phyloP scores from a whole-genome alignment of 2,113 vertebrate genomes.

The Protobothrops mucrosquamatus region DNA sequence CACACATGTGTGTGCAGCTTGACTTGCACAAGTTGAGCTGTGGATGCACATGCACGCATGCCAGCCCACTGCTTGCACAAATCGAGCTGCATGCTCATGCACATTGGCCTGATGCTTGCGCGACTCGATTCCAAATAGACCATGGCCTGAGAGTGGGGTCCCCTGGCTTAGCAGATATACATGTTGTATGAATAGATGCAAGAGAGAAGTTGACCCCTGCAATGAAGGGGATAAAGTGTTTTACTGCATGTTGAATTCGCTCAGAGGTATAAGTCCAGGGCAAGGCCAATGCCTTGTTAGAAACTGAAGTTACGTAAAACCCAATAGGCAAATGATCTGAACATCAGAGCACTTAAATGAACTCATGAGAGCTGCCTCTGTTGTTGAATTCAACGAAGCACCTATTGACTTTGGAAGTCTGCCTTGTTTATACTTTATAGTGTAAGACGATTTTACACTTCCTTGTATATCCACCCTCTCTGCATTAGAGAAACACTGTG shows the following conservation, averaged over 20 bases:
- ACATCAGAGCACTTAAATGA: slow-evolving; percentile 13
- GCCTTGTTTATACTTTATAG: neutral
- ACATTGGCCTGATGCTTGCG: too few species aligned
- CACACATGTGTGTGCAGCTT: too few species aligned
- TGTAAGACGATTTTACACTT: neutral
- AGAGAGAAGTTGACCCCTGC: neutral
- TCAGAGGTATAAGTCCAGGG: neutral
- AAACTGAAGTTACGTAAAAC: neutral
- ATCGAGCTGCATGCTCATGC: too few species aligned
- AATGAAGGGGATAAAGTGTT: neutral
- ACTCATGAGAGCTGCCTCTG: slow-evolving; percentile 15
- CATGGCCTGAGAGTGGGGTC: too few species aligned
- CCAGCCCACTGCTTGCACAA: too few species aligned
- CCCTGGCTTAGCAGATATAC: neutral
- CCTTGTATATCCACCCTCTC: slow-evolving; percentile 1
- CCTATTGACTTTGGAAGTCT: neutral
- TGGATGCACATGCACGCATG: too few species aligned
- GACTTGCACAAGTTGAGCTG: too few species aligned
- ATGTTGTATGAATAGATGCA: neutral
- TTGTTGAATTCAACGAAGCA: neutral
- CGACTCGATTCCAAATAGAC: too few species aligned
- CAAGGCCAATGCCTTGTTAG: neutral
- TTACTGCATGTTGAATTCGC: neutral
- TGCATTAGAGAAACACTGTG: neutral
- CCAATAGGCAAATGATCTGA: neutral